Percentiles rank a stretch among this genome's conserved stretches.
Conservation (phyloP, 2,888 invertebrate genomes). For the Agelastica alni region DNA sequence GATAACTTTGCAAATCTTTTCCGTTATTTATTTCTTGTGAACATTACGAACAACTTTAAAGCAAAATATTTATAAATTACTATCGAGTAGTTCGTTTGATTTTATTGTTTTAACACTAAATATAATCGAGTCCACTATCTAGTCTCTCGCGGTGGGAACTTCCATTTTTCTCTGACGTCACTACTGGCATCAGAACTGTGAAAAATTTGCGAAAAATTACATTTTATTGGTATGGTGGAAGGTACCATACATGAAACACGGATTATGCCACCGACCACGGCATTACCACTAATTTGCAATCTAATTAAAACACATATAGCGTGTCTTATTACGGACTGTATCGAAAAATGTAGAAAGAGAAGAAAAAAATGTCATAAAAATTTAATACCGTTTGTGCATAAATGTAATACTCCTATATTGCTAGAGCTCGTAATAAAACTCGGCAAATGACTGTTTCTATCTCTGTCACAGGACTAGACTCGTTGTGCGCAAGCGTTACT, state of each 20-base stretch:
- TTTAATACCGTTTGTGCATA: too few relatives aligned
- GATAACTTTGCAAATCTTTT: slow-evolving; percentile 45
- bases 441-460: too few relatives aligned
- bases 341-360: too few relatives aligned
- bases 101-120: slow-evolving; percentile 40
- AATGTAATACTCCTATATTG: too few relatives aligned
- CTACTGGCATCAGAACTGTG: slow-evolving; percentile 48
- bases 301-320: too few relatives aligned
- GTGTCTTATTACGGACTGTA: too few relatives aligned
- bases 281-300: too few relatives aligned
- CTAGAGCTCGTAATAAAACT: too few relatives aligned
- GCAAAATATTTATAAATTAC: slow-evolving; percentile 40
- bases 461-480: too few relatives aligned
- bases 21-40: slow-evolving; percentile 32
- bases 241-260: slow-evolving; percentile 1
- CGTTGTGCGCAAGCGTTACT: too few relatives aligned
- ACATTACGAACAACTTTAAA: slow-evolving; percentile 34
- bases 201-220: slow-evolving; percentile 37
- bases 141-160: slow-evolving; percentile 55
- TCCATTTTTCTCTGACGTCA: slow-evolving; percentile 53
- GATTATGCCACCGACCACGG: too few relatives aligned
- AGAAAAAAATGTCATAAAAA: too few relatives aligned
- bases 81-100: slow-evolving; percentile 41
- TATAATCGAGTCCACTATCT: slow-evolving; percentile 46
- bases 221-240: slow-evolving; percentile 5